Conservation (phyloP, 2,797 vertebrate genomes). For the Moxostoma hubbsi region DNA sequence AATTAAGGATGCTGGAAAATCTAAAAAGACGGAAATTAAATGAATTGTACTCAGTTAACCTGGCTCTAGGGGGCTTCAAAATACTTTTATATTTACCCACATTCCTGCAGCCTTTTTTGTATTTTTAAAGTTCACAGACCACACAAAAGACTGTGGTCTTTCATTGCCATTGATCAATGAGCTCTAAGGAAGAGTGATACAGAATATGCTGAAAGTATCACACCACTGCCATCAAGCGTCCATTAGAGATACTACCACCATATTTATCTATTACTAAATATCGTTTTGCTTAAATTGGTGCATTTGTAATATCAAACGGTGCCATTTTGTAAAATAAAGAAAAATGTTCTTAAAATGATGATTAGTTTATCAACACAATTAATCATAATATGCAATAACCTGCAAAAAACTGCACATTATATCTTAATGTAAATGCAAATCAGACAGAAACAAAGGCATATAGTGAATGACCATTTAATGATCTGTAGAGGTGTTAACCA, state of each 20-base stretch:
- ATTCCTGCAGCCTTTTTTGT: too few relatives aligned
- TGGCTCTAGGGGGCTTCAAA: too few relatives aligned
- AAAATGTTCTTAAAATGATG: neutral
- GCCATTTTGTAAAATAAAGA: neutral
- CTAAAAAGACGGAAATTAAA: too few relatives aligned
- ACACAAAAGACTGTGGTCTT: neutral
- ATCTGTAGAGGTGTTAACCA: conserved; percentile 83
- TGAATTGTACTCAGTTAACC: too few relatives aligned
- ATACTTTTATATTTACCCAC: too few relatives aligned
- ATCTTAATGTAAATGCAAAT: too few relatives aligned
- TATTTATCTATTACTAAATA: neutral
- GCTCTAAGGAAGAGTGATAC: neutral
- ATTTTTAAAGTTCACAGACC: neutral
- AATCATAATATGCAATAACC: neutral
- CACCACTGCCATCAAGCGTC: conserved; percentile 71
- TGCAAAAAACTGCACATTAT: neutral
- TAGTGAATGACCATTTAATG: conserved; percentile 84
- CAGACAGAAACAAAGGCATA: conserved; percentile 41
- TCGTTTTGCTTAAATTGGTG: neutral
- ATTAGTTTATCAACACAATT: neutral
- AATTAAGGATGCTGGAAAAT: too few relatives aligned
- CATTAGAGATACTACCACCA: conserved; percentile 53
- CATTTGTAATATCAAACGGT: neutral
- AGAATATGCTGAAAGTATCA: neutral
- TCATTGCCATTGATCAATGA: neutral